Evolutionary conservation across 2,888 invertebrate genomes (phyloP), one percentile per base, ranked within the genome.

Genomic region (Mallateleia sp.): DNA sequence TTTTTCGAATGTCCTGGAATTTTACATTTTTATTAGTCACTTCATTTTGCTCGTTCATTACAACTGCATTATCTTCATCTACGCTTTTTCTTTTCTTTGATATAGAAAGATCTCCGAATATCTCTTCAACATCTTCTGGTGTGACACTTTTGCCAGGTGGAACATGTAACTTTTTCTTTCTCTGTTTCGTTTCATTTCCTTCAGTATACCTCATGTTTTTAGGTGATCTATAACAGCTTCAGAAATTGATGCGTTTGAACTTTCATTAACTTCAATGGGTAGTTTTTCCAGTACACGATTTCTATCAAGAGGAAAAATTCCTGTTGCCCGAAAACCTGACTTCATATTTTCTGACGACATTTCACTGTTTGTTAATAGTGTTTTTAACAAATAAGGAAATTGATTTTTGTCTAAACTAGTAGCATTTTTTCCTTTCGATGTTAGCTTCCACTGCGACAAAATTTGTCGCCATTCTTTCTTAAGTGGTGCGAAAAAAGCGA

Each of bases 401-500:
- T 38, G 38, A 38, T 38, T 38, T 38, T 38, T 32, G 8, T 32
- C 8, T 32, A 32, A 32, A n/a, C 32, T 32, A 8, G 32, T 6
- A 32, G 32, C 8, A n/a, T n/a, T n/a, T n/a, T n/a, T n/a, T n/a
- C n/a, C n/a, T n/a, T n/a, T n/a, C n/a, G n/a, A n/a, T n/a, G n/a
- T n/a, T n/a, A n/a, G n/a, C n/a, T n/a, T n/a, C 91, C 92, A 93
- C 38, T 89, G 75, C 34, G 71, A 74, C 32, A 93, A 71, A 15
- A 91, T 83, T 66, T 86, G 42, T 50, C 90, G 80, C 93, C 91
- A 93, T 2, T 79, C 80, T 54, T 25, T 78, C 83, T 93, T 92
- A 69, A 92, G 78, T 1, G 92, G 90, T 5, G 81, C 52, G 64
- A 92, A 92, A 60, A 66, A 91, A 7, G 89, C 90, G 14, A 93